Evolutionary conservation across 1,140 invertebrate genomes (phyloP).

Genomic region (Oedothorax gibbosus): DNA sequence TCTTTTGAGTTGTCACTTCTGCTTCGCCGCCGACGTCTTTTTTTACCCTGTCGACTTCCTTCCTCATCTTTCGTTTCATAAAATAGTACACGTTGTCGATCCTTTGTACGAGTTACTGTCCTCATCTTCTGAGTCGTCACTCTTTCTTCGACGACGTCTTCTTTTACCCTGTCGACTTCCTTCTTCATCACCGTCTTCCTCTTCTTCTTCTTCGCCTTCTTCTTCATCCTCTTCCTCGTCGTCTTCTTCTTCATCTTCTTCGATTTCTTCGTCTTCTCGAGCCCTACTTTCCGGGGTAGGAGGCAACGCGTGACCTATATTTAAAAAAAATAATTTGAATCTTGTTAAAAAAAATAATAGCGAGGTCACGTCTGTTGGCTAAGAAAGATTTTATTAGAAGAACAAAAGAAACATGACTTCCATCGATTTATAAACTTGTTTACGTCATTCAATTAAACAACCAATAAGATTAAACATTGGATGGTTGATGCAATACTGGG

Average conservation of each 20-base stretch:
- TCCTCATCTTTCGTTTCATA: constrained; percentile 30
- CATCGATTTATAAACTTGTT: no score
- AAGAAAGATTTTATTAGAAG: no score
- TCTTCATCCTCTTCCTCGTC: constrained; percentile 40
- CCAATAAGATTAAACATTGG: no score
- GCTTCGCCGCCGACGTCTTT: constrained; percentile 1
- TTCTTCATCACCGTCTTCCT: constrained; percentile 34
- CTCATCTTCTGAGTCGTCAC: constrained; percentile 31
- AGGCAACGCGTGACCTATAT: background rate
- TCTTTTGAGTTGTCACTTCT: constrained; percentile 29
- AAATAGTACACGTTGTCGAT: constrained; percentile 13
- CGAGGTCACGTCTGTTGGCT: no score
- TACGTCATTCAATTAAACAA: no score
- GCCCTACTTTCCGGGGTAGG: background rate
- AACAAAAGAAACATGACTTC: no score
- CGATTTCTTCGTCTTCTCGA: background rate
- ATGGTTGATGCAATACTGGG: no score
- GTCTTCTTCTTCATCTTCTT: constrained; percentile 31
- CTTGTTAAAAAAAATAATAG: no score
- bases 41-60: background rate
- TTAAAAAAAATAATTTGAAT: no score
- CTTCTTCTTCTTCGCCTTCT: constrained; percentile 32
- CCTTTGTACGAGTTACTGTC: constrained; percentile 45
- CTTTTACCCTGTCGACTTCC: background rate
- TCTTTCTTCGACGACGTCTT: constrained; percentile 5